phyloP scores from a whole-genome alignment of 2,888 invertebrate species.

The Drosophila affinis region DNA sequence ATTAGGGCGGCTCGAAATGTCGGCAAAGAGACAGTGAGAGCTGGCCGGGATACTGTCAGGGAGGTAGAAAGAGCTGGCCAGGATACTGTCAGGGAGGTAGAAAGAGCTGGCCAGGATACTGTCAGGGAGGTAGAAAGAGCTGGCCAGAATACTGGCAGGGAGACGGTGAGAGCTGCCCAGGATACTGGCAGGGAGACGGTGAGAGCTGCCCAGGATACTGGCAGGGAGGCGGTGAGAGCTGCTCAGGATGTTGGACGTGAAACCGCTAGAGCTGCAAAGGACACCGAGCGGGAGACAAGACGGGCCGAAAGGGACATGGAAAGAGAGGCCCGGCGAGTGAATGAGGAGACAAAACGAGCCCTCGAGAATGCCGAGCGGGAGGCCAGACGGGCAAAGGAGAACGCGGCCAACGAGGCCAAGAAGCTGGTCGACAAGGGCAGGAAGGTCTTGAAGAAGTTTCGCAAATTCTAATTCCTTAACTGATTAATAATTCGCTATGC shows the following conservation, averaged over 20 bases:
- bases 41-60: neutral
- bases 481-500: conserved; percentile 39
- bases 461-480: conserved; percentile 19
- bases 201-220: no score
- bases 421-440: neutral
- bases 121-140: neutral
- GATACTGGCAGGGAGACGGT: neutral
- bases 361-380: neutral
- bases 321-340: conserved; percentile 3
- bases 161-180: neutral
- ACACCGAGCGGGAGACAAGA: conserved; percentile 3
- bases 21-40: neutral
- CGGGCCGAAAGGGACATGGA: conserved; percentile 13
- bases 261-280: no score
- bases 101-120: neutral
- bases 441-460: conserved; percentile 17
- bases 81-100: conserved; percentile 1
- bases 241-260: no score
- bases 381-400: neutral
- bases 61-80: neutral
- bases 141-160: neutral
- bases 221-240: no score
- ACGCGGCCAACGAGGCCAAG: neutral
- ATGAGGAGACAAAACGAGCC: neutral
- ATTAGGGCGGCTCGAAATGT: neutral